These are phyloP conservation scores for Syndactyla subalaris DNA, from an alignment of 2,797 vertebrate genomes.

Conservation along the genomic window DNA sequence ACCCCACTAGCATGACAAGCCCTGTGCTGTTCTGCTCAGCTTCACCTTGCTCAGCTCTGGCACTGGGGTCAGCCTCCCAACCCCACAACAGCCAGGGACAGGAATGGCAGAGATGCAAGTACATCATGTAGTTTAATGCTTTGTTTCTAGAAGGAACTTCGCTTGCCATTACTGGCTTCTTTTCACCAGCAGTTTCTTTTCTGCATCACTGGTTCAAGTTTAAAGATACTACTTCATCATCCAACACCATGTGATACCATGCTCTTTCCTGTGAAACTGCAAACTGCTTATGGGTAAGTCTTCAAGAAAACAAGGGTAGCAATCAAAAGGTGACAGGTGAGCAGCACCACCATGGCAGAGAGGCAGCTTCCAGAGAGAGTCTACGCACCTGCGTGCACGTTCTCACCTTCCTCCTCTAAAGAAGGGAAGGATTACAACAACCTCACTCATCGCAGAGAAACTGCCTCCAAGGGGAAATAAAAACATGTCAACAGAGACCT, in stretches of 20 bases:
- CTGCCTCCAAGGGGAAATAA: constrained; percentile 28
- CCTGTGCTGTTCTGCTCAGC: fast-evolving
- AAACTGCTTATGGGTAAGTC: fast-evolving
- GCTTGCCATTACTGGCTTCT: neutral
- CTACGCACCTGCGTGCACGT: neutral
- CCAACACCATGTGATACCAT: neutral
- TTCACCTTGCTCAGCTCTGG: neutral
- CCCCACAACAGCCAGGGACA: neutral
- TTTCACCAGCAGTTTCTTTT: neutral
- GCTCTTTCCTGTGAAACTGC: neutral
- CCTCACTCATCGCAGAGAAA: neutral
- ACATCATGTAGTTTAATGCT: fast-evolving
- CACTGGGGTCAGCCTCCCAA: neutral
- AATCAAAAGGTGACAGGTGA: neutral
- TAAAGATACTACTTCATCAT: neutral
- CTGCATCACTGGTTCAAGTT: neutral
- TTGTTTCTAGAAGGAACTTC: neutral
- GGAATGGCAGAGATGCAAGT: neutral
- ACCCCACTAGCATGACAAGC: neutral
- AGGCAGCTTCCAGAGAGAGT: neutral
- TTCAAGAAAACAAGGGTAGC: neutral
- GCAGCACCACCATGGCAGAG: neutral
- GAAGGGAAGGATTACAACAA: neutral
- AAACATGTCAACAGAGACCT: neutral
- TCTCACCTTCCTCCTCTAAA: neutral